A percentile compares a stretch with the other conserved stretches of the same genome.
These are phyloP conservation scores for Pangasius larnaudii DNA, from an alignment of 2,797 vertebrate genomes.

Conservation along the genomic window DNA sequence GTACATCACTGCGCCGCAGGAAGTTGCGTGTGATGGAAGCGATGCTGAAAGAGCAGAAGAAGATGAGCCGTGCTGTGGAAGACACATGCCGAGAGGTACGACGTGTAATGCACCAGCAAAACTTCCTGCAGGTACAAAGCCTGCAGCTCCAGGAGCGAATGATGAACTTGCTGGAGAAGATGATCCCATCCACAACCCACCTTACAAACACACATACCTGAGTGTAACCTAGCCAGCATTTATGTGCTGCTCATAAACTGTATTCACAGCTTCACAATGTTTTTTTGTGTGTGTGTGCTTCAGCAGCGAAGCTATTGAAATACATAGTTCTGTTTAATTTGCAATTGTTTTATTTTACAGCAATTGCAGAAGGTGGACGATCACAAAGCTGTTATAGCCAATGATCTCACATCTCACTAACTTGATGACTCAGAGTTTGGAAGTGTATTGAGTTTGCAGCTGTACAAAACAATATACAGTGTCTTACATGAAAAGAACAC, in stretches of 20 bases:
- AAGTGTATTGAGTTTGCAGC: background rate
- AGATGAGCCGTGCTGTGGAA: slow-evolving; percentile 88
- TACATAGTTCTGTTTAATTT: background rate
- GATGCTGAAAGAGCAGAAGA: slow-evolving; percentile 91
- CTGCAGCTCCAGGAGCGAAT: slow-evolving; percentile 96
- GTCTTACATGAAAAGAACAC: slow-evolving; percentile 4
- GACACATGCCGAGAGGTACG: slow-evolving; percentile 93
- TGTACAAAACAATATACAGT: background rate
- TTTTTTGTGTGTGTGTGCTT: background rate
- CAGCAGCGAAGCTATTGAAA: slow-evolving; percentile 3
- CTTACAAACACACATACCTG: slow-evolving; percentile 57
- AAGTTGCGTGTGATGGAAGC: slow-evolving; percentile 91
- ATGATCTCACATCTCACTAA: background rate
- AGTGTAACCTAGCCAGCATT: slow-evolving; percentile 7
- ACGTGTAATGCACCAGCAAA: slow-evolving; percentile 93
- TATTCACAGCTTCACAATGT: background rate
- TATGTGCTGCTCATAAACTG: background rate
- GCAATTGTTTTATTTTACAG: background rate
- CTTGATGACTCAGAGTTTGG: background rate
- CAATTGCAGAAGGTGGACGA: background rate
- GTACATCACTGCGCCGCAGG: slow-evolving; percentile 80
- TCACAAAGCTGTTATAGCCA: background rate
- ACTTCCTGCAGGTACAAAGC: slow-evolving; percentile 94
- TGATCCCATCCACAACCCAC: slow-evolving; percentile 77
- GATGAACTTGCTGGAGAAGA: slow-evolving; percentile 97